phyloP scores from a whole-genome alignment of 1,140 invertebrate genomes.

The Magallana ariakensis region DNA sequence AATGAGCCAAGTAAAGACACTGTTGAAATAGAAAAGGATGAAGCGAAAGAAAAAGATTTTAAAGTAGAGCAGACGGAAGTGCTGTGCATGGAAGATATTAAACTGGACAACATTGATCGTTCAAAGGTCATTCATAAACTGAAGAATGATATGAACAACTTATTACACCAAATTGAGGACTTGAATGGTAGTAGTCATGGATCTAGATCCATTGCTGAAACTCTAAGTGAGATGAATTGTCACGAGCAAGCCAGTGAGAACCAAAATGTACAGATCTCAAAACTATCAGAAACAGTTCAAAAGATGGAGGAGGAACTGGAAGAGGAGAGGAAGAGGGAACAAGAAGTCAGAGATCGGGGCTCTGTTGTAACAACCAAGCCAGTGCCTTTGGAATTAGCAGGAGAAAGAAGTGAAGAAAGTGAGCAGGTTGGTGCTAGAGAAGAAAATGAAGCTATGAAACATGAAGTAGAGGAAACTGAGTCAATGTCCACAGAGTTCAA shows the following conservation, averaged over 20 bases:
- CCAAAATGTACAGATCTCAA: neutral
- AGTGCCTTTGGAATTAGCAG: neutral
- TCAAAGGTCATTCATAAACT: conserved; percentile 31
- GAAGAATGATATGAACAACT: conserved; percentile 14
- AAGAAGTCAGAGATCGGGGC: neutral
- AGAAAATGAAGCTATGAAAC: neutral
- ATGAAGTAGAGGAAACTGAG: neutral
- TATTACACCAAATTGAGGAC: conserved; percentile 16
- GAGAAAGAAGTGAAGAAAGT: neutral
- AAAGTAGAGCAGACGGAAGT: neutral
- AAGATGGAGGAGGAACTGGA: neutral
- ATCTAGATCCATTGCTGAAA: neutral
- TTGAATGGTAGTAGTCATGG: neutral
- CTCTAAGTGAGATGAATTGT: neutral
- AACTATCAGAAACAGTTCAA: neutral
- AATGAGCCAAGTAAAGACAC: neutral
- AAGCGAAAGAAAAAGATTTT: neutral
- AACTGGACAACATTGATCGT: conserved; percentile 14
- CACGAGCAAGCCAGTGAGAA: neutral
- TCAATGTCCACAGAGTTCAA: neutral
- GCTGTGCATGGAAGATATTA: conserved; percentile 10
- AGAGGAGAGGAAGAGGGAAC: neutral
- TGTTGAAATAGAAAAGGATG: neutral
- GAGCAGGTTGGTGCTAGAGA: neutral
- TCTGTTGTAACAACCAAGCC: neutral